phyloP scores from a whole-genome alignment of 92 coral and sea anemone species.

The Palythoa grandiflora region DNA sequence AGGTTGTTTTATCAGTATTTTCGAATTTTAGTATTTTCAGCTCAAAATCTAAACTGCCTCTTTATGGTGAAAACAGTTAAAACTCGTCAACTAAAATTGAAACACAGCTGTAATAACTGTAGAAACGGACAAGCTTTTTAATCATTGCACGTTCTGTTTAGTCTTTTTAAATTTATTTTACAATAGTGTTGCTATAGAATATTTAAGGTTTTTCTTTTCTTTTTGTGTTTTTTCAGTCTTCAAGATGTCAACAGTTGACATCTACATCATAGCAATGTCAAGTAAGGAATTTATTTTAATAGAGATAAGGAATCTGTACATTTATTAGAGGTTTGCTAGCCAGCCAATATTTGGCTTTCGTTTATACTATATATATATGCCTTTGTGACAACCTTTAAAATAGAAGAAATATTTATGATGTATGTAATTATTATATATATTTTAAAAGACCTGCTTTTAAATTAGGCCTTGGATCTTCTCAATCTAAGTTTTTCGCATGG shows the following conservation, averaged over 20 bases:
- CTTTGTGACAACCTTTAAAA: background rate
- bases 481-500: background rate
- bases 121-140: background rate
- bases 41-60: no score
- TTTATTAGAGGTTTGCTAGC: background rate
- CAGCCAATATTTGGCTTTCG: conserved; percentile 15
- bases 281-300: background rate
- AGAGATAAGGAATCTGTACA: background rate
- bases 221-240: background rate
- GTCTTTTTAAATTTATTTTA: background rate
- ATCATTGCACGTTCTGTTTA: background rate
- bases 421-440: background rate
- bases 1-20: no score
- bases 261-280: background rate
- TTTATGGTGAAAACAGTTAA: background rate
- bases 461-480: background rate
- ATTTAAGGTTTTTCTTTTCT: background rate
- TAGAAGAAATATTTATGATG: background rate
- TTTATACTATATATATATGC: conserved; percentile 5
- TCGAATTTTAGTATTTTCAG: no score
- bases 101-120: conserved; percentile 18
- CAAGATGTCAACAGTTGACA: background rate
- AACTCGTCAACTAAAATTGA: background rate
- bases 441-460: background rate
- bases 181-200: background rate